Percentiles rank a stretch among this genome's conserved stretches.
Conservation (phyloP, 2,888 invertebrate genomes). For the Mactromeris polynyma region DNA sequence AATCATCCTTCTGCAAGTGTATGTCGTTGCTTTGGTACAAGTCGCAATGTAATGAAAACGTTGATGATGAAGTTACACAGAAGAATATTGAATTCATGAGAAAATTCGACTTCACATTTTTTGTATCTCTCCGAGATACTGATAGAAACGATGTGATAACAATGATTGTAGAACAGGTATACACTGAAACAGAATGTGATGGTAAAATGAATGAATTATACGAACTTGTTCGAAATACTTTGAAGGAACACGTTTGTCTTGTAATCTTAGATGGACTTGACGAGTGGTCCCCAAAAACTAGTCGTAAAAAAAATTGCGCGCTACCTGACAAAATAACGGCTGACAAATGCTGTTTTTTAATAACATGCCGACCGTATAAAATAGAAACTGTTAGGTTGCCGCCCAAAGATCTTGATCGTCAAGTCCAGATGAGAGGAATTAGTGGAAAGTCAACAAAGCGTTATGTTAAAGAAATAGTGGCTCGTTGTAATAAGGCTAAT, state of each 20-base stretch:
- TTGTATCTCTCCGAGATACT: not conserved
- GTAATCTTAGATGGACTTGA: not conserved
- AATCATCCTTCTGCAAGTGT: not conserved
- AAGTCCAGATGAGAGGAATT: not conserved
- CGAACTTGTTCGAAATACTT: not conserved
- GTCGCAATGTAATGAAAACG: not conserved
- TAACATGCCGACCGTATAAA: not conserved
- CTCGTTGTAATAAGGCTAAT: too few relatives aligned
- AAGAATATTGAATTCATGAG: not conserved
- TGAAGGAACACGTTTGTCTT: not conserved
- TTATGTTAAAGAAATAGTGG: not conserved
- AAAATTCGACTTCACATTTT: not conserved
- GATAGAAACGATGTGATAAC: not conserved
- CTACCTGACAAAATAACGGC: not conserved
- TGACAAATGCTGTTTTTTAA: not conserved
- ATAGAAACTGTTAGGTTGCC: not conserved
- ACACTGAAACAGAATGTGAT: too few relatives aligned
- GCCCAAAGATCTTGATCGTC: not conserved
- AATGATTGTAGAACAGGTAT: not conserved
- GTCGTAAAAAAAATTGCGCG: not conserved
- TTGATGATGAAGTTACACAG: not conserved
- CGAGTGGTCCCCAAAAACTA: not conserved
- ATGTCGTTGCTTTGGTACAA: not conserved
- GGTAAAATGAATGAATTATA: too few relatives aligned
- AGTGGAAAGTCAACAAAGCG: not conserved